Conservation (phyloP, 2,113 vertebrate species). For the Sialia sialis region DNA sequence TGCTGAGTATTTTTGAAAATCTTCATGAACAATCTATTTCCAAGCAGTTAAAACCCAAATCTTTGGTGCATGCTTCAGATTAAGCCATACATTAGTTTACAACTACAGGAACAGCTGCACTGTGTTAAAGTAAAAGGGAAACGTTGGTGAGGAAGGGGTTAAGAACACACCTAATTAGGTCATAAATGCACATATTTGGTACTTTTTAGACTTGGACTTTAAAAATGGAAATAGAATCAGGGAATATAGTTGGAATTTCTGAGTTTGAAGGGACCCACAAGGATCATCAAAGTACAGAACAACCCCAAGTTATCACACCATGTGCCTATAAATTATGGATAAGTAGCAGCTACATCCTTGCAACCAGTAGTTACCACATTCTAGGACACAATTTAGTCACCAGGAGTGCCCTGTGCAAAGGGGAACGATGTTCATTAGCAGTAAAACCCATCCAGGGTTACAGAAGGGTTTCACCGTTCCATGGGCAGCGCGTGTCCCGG, state of each 20-base stretch:
- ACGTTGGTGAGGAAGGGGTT: not conserved
- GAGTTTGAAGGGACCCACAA: not conserved
- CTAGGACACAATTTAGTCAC: not conserved
- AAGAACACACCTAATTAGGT: not conserved
- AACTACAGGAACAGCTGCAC: not conserved
- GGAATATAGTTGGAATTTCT: not conserved
- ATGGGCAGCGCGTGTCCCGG: fast-evolving
- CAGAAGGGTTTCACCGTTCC: not conserved
- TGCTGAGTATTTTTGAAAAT: not conserved
- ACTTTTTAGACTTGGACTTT: not conserved
- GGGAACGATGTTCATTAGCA: not conserved
- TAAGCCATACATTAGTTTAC: fast-evolving
- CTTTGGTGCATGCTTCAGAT: not conserved
- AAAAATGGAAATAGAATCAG: not conserved
- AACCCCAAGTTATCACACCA: not conserved
- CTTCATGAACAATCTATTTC: not conserved
- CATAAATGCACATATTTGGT: not conserved
- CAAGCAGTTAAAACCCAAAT: not conserved
- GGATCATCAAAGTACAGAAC: not conserved
- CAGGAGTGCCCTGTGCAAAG: not conserved
- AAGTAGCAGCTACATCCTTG: not conserved
- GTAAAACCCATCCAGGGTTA: not conserved
- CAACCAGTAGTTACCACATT: not conserved
- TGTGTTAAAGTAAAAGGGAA: not conserved
- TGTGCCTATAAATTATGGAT: not conserved